Conservation (phyloP, 2,113 vertebrate genomes). For the Urocitellus parryii region DNA sequence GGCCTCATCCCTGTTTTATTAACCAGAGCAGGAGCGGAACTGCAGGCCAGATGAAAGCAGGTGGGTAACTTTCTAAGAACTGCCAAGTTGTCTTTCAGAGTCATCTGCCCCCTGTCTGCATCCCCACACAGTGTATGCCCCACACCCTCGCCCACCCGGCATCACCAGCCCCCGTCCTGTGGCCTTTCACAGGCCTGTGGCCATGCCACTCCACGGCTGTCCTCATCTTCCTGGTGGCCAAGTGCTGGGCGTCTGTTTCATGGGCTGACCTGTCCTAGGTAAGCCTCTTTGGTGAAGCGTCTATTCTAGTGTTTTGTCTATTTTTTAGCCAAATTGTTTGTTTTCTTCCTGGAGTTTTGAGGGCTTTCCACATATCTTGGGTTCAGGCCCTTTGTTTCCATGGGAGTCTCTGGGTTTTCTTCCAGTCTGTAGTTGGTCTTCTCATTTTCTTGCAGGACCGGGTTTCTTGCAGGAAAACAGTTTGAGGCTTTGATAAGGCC, state of each 20-base stretch:
- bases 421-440: background rate
- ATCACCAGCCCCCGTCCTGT: too few relatives aligned
- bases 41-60: fast-evolving
- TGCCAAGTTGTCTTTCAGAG: background rate
- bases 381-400: background rate
- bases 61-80: background rate
- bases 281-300: background rate
- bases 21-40: background rate
- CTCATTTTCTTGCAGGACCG: background rate
- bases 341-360: background rate
- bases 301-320: background rate
- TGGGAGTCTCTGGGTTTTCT: background rate
- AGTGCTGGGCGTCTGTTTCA: fast-evolving
- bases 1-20: background rate
- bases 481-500: background rate
- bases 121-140: fast-evolving
- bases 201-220: too few relatives aligned
- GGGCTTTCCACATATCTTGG: background rate
- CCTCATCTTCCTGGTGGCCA: fast-evolving
- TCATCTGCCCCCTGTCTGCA: fast-evolving
- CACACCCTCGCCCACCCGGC: fast-evolving
- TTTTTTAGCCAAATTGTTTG: background rate
- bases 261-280: too few relatives aligned
- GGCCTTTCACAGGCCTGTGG: too few relatives aligned
- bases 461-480: background rate